Conservation (phyloP, 2,888 invertebrate genomes). For the Dryococelus australis region DNA sequence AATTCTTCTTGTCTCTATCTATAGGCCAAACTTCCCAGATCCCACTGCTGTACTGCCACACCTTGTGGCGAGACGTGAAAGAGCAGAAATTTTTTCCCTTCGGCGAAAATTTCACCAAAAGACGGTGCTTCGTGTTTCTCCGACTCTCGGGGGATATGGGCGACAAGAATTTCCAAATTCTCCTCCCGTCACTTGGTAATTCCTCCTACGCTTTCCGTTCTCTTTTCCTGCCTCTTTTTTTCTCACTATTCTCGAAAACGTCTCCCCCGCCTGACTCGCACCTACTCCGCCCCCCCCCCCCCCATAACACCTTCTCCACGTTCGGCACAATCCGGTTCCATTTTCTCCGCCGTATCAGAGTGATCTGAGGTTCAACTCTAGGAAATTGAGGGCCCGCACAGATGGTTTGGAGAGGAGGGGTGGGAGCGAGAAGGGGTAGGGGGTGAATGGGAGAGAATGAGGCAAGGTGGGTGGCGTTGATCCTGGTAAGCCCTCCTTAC, state of each 20-base stretch:
- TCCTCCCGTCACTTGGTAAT: not conserved
- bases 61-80: no score
- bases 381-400: not conserved
- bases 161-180: not conserved
- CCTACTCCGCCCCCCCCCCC: not conserved
- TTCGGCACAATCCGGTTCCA: not conserved
- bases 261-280: not conserved
- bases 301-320: no score
- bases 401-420: not conserved
- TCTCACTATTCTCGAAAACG: not conserved
- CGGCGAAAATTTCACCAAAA: not conserved
- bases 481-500: not conserved
- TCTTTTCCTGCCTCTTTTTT: not conserved
- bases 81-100: no score
- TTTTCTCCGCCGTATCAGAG: constrained; percentile 9
- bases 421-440: no score
- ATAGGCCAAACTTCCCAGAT: no score
- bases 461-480: not conserved
- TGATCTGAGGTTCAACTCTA: not conserved
- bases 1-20: no score
- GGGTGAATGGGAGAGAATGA: not conserved
- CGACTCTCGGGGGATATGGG: not conserved
- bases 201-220: not conserved
- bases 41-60: no score
- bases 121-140: not conserved